Conservation (phyloP, 92 coral and sea anemone genomes). For the Siderastrea radians region DNA sequence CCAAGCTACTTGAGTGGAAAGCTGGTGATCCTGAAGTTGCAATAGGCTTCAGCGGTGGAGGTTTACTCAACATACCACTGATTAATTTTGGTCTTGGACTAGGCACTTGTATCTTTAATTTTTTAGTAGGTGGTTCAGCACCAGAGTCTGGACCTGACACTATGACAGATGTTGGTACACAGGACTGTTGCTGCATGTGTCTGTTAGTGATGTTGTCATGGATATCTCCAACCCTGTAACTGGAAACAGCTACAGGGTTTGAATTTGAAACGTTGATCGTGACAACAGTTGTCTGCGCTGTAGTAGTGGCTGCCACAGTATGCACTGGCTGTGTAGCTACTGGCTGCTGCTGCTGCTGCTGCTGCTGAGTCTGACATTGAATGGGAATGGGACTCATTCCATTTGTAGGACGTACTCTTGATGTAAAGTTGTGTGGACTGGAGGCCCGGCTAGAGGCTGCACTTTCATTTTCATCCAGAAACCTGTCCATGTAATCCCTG, state of each 20-base stretch:
- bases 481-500: conserved; percentile 99
- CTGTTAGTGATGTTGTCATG: conserved; percentile 20
- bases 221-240: neutral
- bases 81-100: conserved; percentile 73
- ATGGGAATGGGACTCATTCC: conserved; percentile 53
- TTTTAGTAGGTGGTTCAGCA: conserved; percentile 77
- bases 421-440: conserved; percentile 93
- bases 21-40: conserved; percentile 40
- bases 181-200: conserved; percentile 64
- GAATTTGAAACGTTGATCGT: conserved; percentile 34
- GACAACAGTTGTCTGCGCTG: conserved; percentile 57
- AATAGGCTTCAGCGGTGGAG: conserved; percentile 91
- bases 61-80: conserved; percentile 75
- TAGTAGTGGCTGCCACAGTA: conserved; percentile 59
- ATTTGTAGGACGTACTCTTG: conserved; percentile 82
- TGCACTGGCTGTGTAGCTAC: conserved; percentile 37
- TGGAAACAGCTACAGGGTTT: conserved; percentile 22
- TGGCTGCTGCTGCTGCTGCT: neutral
- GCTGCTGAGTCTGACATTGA: conserved; percentile 25
- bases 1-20: conserved; percentile 36
- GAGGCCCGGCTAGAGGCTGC: conserved; percentile 99
- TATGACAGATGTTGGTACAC: conserved; percentile 98
- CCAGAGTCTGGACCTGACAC: conserved; percentile 86
- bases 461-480: conserved; percentile 98
- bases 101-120: conserved; percentile 74